Percentiles rank a stretch among this genome's conserved stretches.
Conservation (phyloP, 2,888 invertebrate genomes). For the Dryadula phaetusa region DNA sequence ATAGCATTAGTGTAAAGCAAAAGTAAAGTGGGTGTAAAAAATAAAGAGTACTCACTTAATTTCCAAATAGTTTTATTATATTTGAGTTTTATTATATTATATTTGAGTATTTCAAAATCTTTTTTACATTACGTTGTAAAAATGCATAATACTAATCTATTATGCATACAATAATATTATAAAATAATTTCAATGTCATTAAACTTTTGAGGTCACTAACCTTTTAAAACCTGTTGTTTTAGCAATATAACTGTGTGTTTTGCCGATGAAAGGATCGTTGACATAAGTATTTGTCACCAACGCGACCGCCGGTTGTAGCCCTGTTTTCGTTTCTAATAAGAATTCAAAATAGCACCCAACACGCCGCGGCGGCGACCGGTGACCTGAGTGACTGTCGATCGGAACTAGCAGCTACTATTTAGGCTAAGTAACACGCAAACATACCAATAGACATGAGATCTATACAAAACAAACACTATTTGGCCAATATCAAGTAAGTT, state of each 20-base stretch:
- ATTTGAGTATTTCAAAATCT: too few species aligned
- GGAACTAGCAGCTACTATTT: too few species aligned
- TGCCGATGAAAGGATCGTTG: neutral
- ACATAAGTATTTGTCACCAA: neutral
- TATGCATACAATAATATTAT: neutral
- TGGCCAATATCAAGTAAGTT: neutral
- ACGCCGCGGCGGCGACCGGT: neutral
- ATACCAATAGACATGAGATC: neutral
- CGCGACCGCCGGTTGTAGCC: neutral
- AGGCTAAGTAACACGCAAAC: too few species aligned
- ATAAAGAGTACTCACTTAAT: too few species aligned
- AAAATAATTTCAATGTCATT: conserved; percentile 50
- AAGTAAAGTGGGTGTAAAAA: too few species aligned
- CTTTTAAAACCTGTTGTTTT: conserved; percentile 46
- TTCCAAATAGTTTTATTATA: too few species aligned
- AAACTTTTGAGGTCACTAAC: conserved; percentile 67
- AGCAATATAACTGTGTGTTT: neutral
- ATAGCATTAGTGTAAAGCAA: too few species aligned
- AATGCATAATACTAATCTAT: too few species aligned
- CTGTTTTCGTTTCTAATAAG: neutral
- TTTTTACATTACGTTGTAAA: too few species aligned
- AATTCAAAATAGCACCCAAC: neutral
- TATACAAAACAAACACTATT: neutral
- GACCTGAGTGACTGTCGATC: neutral
- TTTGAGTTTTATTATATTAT: too few species aligned